These are phyloP conservation scores for Dendrolimus houi DNA, from an alignment of 2,888 invertebrate genomes.

Conservation along the genomic window DNA sequence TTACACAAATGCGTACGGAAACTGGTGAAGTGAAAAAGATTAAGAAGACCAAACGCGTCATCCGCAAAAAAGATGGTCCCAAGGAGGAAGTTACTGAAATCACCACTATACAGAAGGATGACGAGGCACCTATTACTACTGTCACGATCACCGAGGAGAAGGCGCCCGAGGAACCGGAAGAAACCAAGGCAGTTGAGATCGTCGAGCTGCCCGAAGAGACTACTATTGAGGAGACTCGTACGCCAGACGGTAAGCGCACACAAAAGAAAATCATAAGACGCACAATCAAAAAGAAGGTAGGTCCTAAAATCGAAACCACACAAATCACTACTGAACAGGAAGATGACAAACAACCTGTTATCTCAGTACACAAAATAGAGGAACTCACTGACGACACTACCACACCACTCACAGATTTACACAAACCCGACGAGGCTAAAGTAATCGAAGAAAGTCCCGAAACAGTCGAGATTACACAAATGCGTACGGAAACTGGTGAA, in stretches of 20 bases:
- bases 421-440: slow-evolving; percentile 5
- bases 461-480: slow-evolving; percentile 8
- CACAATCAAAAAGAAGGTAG: slow-evolving; percentile 26
- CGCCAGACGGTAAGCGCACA: slow-evolving; percentile 23
- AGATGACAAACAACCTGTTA: slow-evolving; percentile 21
- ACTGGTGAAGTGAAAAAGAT: slow-evolving; percentile 33
- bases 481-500: slow-evolving; percentile 26
- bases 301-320: slow-evolving; percentile 36
- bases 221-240: slow-evolving; percentile 10
- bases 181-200: slow-evolving; percentile 13
- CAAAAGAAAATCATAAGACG: slow-evolving; percentile 16
- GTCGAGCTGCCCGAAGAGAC: slow-evolving; percentile 10
- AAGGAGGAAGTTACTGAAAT: slow-evolving; percentile 57
- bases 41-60: slow-evolving; percentile 24
- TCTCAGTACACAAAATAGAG: slow-evolving; percentile 11
- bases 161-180: slow-evolving; percentile 1
- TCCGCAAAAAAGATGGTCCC: slow-evolving; percentile 37
- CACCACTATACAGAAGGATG: slow-evolving; percentile 50
- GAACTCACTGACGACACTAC: slow-evolving; percentile 5
- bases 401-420: slow-evolving; percentile 6
- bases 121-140: slow-evolving; percentile 18
- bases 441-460: background rate
- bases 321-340: slow-evolving; percentile 32
- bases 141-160: slow-evolving; percentile 8
- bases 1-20: slow-evolving; percentile 38